Base-by-base conservation (phyloP, 2,113 vertebrate species). In the Urocitellus parryii region DNA sequence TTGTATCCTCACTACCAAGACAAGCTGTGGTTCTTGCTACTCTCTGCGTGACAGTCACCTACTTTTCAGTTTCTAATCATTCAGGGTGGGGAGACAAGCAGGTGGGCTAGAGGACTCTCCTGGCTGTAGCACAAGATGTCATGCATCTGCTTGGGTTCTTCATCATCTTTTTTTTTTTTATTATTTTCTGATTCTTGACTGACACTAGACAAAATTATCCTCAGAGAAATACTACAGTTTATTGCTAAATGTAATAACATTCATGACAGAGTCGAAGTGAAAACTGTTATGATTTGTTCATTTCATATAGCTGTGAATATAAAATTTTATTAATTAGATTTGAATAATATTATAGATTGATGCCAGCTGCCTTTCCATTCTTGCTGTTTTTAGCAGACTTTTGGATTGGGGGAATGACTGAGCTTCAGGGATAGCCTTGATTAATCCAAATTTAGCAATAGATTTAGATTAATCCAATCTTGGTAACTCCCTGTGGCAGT, bases 391-490 rank as follows among this genome's bases (percentile, higher is more conserved):
- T 65, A 93, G 92, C 72, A 82, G 39, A 48, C 68, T 18, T 88
- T 6, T 85, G 58, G n/a, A 29, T 78, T 65, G 11, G 20, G 51
- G 82, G 18, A 96, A 61, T 88, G 84, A 65, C 94, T 77, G 53
- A 81, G 32, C 68, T 72, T n/a, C 34, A 90, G 58, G 61, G 61
- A 78, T 70, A 45, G 32, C 56, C 81, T 96, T 63, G 39, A 48
- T 93, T 88, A 45, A 93, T 78, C 79, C 74, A 73, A 91, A 79
- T 96, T 90, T 93, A 89, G 63, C 80, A 77, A n/a, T 91, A 39
- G 72, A 42, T 89, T 96, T 82, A 93, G 74, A 86, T 95, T 93
- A 95, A 92, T 80, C 56, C 67, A 87, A 4, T 93, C 81, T 97
- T 88, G 65, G 13, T 80, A 76, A 94, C 42, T 93, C 76, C 56